A percentile compares a stretch with the other conserved stretches of the same genome.
Evolutionary conservation across 2,888 invertebrate genomes (phyloP).

Genomic region (Isoperla grammatica): DNA sequence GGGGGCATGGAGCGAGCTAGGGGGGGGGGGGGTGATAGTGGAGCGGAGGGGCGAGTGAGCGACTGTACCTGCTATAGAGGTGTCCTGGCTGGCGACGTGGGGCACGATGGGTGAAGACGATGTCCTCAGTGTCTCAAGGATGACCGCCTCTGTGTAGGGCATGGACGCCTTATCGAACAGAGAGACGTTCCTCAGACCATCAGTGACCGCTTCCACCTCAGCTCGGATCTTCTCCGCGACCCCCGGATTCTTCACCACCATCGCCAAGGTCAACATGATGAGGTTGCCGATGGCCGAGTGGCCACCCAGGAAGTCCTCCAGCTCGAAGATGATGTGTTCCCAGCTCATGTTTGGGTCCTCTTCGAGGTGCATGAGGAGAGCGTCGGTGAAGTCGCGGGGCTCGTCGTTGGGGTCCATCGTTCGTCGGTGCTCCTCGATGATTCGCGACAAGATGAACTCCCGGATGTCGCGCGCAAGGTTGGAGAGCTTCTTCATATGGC

Average conservation of each 20-base stretch:
- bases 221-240: constrained; percentile 59
- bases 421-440: constrained; percentile 55
- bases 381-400: constrained; percentile 75
- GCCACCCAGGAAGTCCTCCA: constrained; percentile 84
- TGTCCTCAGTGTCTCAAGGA: constrained; percentile 71
- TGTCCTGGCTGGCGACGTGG: constrained; percentile 75
- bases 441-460: constrained; percentile 64
- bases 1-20: no score
- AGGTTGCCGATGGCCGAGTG: constrained; percentile 84
- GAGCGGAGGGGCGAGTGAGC: not conserved
- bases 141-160: constrained; percentile 76
- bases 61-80: constrained; percentile 56
- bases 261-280: constrained; percentile 68
- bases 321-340: constrained; percentile 72
- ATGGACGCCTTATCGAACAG: constrained; percentile 60
- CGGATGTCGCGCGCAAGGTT: constrained; percentile 66
- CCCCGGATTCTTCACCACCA: constrained; percentile 57
- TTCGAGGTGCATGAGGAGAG: constrained; percentile 62
- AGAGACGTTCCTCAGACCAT: constrained; percentile 52
- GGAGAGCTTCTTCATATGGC: constrained; percentile 61
- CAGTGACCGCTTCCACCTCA: constrained; percentile 61
- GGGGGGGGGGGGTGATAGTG: not conserved
- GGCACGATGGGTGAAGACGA: constrained; percentile 87
- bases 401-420: constrained; percentile 29
- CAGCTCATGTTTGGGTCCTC: constrained; percentile 63